Percentiles rank a stretch among this genome's conserved stretches.
Conservation (phyloP, 1,140 invertebrate species). For the Orius insidiosus region DNA sequence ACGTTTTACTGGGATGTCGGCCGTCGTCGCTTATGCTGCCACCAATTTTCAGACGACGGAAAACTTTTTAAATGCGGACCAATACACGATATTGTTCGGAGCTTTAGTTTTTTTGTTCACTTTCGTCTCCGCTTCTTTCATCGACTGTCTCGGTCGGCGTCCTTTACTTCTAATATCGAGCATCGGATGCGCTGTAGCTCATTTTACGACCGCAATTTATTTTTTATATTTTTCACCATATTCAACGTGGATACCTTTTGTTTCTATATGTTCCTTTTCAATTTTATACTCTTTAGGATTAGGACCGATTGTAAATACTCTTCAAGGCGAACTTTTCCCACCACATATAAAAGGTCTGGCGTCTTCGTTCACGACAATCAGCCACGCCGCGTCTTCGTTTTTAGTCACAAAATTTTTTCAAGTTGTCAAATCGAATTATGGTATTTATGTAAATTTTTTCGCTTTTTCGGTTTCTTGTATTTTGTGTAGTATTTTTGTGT, state of each 20-base stretch:
- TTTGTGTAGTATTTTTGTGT: conserved; percentile 34
- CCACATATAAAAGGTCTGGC: conserved; percentile 40
- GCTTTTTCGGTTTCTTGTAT: conserved; percentile 55
- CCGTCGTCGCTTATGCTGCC: conserved; percentile 19
- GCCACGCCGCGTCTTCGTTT: conserved; percentile 34
- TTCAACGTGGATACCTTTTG: conserved; percentile 30
- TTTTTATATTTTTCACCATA: conserved; percentile 30
- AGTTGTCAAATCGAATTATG: conserved; percentile 35
- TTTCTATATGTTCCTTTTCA: conserved; percentile 38
- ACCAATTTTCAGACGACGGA: conserved; percentile 22
- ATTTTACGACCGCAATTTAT: conserved; percentile 23
- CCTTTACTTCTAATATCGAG: conserved; percentile 32
- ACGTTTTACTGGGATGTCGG: conserved; percentile 19
- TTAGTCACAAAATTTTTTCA: conserved; percentile 59
- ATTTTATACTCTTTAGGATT: conserved; percentile 36
- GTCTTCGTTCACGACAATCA: conserved; percentile 27
- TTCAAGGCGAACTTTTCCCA: conserved; percentile 42
- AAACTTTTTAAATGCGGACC: conserved; percentile 10
- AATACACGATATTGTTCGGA: conserved; percentile 18
- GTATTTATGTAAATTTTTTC: conserved; percentile 56
- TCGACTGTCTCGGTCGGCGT: conserved; percentile 31
- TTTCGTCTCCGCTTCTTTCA: conserved; percentile 27
- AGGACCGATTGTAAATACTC: conserved; percentile 38
- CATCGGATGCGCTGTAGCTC: conserved; percentile 30
- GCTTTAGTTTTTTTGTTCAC: conserved; percentile 26